Conservation (phyloP, 1,140 invertebrate species). For the Olivierus martensii region DNA sequence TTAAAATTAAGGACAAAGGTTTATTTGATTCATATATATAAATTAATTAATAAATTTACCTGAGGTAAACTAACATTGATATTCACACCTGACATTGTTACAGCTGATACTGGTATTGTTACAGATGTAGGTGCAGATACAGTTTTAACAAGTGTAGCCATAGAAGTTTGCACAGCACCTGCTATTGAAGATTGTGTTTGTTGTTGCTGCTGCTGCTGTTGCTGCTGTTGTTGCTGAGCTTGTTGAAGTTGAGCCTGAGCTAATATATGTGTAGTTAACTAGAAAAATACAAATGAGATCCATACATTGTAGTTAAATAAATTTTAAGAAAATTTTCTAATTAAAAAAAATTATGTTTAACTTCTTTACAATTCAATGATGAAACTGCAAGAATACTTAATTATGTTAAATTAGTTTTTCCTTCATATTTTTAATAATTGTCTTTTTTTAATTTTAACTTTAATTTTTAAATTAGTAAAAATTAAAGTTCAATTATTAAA, state of each 20-base stretch:
- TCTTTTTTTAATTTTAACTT: too few species aligned
- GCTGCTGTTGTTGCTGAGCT: constrained; percentile 24
- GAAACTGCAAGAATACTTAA: too few species aligned
- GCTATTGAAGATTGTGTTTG: constrained; percentile 6
- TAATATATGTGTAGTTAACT: constrained; percentile 38
- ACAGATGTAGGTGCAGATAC: constrained; percentile 11
- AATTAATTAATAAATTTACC: constrained; percentile 7
- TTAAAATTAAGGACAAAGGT: too few species aligned
- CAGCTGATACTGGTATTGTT: constrained; percentile 21
- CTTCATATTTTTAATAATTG: too few species aligned
- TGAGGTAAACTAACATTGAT: constrained; percentile 22
- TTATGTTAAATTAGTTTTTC: too few species aligned
- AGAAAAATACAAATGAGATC: constrained; percentile 4
- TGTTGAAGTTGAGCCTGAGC: constrained; percentile 40
- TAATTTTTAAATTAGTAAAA: too few species aligned
- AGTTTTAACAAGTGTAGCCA: neutral
- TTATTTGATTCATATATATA: neutral
- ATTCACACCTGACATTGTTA: constrained; percentile 20
- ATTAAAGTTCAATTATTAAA: too few species aligned
- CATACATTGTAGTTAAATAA: too few species aligned
- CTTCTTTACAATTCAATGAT: too few species aligned
- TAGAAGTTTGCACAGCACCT: neutral
- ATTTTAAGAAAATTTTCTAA: too few species aligned
- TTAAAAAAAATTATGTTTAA: too few species aligned
- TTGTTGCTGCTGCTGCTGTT: constrained; percentile 9